Evolutionary conservation across 1,140 invertebrate genomes (phyloP).

Genomic region (Drosophila murphyi): DNA sequence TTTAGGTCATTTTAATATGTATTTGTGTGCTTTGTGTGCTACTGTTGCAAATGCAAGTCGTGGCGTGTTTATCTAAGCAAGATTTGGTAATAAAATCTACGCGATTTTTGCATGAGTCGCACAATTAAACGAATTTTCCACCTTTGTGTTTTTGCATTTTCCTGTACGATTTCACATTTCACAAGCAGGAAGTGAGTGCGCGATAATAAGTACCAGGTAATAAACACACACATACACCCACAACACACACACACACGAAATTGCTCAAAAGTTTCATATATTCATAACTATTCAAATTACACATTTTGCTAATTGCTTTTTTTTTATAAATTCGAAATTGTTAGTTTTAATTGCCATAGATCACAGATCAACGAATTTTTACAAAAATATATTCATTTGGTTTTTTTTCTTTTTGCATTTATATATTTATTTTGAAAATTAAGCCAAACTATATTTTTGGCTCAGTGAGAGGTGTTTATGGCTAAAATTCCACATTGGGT

Average conservation of each 20-base stretch:
- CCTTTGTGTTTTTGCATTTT: constrained; percentile 13
- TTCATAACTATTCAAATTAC: neutral
- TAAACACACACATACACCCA: neutral
- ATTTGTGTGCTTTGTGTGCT: constrained; percentile 17
- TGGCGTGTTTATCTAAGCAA: constrained; percentile 36
- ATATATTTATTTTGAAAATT: neutral
- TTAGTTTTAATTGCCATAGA: neutral
- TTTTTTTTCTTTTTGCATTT: neutral
- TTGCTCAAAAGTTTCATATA: neutral
- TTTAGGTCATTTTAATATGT: constrained; percentile 62
- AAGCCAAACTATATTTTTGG: too few species aligned
- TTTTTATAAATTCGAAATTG: neutral
- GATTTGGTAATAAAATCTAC: constrained; percentile 22
- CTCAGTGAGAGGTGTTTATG: neutral
- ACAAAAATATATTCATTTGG: too few species aligned
- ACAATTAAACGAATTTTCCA: constrained; percentile 38
- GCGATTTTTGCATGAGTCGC: constrained; percentile 28
- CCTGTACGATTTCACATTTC: constrained; percentile 18
- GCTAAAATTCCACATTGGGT: neutral
- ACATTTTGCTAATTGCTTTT: neutral
- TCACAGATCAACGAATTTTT: neutral
- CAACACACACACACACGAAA: neutral
- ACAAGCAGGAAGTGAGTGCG: constrained; percentile 30
- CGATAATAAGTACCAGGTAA: constrained; percentile 21
- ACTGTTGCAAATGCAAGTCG: constrained; percentile 21